These are phyloP conservation scores for Oikopleura albicans DNA, from an alignment of 23 tunicate genomes.

Conservation along the genomic window DNA sequence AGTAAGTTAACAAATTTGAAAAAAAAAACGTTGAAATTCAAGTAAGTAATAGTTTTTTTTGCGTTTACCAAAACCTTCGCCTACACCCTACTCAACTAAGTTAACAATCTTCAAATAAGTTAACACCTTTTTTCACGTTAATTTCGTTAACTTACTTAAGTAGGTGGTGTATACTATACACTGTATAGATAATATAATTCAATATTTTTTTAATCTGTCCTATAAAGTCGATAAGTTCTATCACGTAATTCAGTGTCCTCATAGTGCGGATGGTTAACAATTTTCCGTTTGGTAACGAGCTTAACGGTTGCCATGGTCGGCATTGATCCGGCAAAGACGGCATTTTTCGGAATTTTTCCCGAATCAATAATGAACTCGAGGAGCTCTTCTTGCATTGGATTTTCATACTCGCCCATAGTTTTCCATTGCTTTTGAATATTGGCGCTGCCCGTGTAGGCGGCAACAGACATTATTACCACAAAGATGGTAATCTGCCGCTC, in stretches of 20 bases:
- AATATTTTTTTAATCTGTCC: no score
- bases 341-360: constrained; percentile 27
- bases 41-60: no score
- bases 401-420: constrained; percentile 80
- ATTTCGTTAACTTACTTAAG: no score
- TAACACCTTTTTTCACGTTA: no score
- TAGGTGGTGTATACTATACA: no score
- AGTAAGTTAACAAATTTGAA: no score
- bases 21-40: no score
- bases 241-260: constrained; percentile 65
- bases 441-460: constrained; percentile 32
- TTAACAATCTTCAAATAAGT: no score
- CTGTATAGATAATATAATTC: no score
- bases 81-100: no score
- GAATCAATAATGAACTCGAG: neutral
- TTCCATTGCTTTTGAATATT: constrained; percentile 59
- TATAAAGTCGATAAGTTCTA: constrained; percentile 52
- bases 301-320: constrained; percentile 97
- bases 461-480: constrained; percentile 41
- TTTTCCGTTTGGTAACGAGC: constrained; percentile 54
- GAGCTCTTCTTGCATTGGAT: constrained; percentile 93
- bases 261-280: constrained; percentile 96
- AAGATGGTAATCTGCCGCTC: constrained; percentile 28
- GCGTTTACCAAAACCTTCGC: no score
- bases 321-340: constrained; percentile 99